Base-by-base conservation (phyloP, 2,888 invertebrate genomes). In the Pristionchus fissidentatus region DNA sequence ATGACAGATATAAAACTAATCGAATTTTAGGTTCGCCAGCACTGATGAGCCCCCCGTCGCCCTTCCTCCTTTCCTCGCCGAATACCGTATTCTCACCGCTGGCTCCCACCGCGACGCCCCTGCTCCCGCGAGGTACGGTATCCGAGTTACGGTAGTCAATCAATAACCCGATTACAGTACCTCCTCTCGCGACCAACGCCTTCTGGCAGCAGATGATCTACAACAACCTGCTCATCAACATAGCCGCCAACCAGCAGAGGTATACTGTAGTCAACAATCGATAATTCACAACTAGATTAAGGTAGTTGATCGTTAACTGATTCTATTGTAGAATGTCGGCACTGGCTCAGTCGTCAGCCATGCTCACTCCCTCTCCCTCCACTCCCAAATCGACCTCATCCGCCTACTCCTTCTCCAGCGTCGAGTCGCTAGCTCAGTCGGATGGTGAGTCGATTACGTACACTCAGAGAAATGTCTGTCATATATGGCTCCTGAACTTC, bases 401-500 rank as follows among this genome's bases (percentile, higher is more conserved):
- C 3, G 8, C 81, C 3, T 81, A 66, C 81, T 62, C 81, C 10
- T 81, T 81, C 81, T 35, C 60, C 46, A 81, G 80, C 32, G 80
- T 26, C 0, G 80, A 80, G 43, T 41, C 60, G 1, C 80, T 80
- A 1, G 80, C 80, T 3, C 38, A 10, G 26, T 60, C 60, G 1
- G 80, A 80, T 62, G 80, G 78, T 78, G 13, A 78, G 38, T 19
- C 22, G n/a, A 15, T 60, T n/a, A 8, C 60, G n/a, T 60, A 60
- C 8, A 15, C 60, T n/a, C n/a, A n/a, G n/a, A n/a, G n/a, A n/a
- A n/a, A n/a, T n/a, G n/a, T n/a, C n/a, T n/a, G n/a, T n/a, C n/a
- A n/a, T n/a, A n/a, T n/a, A n/a, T n/a, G n/a, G n/a, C n/a, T n/a
- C n/a, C n/a, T n/a, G n/a, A n/a, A n/a, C n/a, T n/a, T n/a, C n/a